Base-by-base conservation (phyloP, 2,888 invertebrate genomes). In the Eugnorisma glareosa region DNA sequence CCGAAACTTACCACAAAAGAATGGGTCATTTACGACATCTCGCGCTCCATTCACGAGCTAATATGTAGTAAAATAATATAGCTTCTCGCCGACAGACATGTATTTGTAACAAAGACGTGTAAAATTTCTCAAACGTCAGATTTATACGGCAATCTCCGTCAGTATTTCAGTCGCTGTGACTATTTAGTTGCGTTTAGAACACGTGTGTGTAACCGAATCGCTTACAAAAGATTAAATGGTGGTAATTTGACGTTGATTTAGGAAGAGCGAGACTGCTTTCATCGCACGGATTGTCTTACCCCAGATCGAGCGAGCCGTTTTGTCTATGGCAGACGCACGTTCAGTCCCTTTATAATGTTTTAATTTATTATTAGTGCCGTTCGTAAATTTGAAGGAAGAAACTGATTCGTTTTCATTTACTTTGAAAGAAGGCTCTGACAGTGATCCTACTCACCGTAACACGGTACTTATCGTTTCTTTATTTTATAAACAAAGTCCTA, bases 161-260 rank as follows among this genome's bases (percentile, higher is more conserved):
- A 90, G 92, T 93, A 92, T 94, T 94, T 93, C 92, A 94, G 93
- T 88, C 89, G 85, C 78, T 86, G 83, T 81, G 89, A 88, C 90
- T 90, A 89, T 93, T 91, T 92, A 92, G 91, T 87, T 86, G 80
- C 87, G 90, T 88, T 88, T 91, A 88, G 93, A 93, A 94, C 95
- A 95, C 95, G 95, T 95, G 94, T 94, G 94, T 95, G 96, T 94
- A 96, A 96, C 95, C 93, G 90, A 94, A 96, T 95, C 95, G 93
- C 91, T 93, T 91, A 93, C 95, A 94, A 94, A 94, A 95, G 96
- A 95, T 96, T 96, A 96, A 94, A 95, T 95, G 94, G 95, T 96
- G 95, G 95, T 96, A 96, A 96, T 96, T 96, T 96, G 96, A 96
- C 96, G 90, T 96, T 96, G 96, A 96, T 96, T 95, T 96, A 96